These are phyloP conservation scores for Drosophila virilis DNA, from an alignment of 1,140 invertebrate genomes.

Conservation along the genomic window DNA sequence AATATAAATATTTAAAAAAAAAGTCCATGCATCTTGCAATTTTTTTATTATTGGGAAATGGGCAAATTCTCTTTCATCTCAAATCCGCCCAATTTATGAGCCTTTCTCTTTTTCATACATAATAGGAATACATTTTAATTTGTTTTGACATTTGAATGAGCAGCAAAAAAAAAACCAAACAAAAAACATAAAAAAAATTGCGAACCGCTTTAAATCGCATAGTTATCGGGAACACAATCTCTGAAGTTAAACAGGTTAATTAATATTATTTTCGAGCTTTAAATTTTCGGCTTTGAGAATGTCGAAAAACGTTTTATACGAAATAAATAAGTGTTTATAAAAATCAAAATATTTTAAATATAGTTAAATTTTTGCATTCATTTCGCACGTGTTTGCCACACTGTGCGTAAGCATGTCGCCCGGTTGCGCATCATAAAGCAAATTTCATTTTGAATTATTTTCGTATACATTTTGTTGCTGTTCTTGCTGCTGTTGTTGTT, in stretches of 20 bases:
- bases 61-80: too few species aligned
- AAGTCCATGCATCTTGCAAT: too few species aligned
- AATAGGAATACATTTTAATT: neutral
- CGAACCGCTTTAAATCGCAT: neutral
- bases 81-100: neutral
- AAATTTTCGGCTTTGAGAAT: too few species aligned
- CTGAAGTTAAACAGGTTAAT: neutral
- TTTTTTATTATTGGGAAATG: too few species aligned
- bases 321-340: neutral
- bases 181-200: too few species aligned
- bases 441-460: slow-evolving; percentile 84
- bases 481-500: slow-evolving; percentile 36
- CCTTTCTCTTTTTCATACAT: slow-evolving; percentile 4
- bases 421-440: slow-evolving; percentile 84
- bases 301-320: too few species aligned
- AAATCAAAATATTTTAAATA: neutral
- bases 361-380: neutral
- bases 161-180: neutral
- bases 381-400: slow-evolving; percentile 7
- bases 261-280: too few species aligned
- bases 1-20: too few species aligned
- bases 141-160: neutral
- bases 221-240: neutral
- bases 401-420: slow-evolving; percentile 70
- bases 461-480: slow-evolving; percentile 70